Conservation (phyloP, 2,113 vertebrate species). For the Xenopus laevis region DNA sequence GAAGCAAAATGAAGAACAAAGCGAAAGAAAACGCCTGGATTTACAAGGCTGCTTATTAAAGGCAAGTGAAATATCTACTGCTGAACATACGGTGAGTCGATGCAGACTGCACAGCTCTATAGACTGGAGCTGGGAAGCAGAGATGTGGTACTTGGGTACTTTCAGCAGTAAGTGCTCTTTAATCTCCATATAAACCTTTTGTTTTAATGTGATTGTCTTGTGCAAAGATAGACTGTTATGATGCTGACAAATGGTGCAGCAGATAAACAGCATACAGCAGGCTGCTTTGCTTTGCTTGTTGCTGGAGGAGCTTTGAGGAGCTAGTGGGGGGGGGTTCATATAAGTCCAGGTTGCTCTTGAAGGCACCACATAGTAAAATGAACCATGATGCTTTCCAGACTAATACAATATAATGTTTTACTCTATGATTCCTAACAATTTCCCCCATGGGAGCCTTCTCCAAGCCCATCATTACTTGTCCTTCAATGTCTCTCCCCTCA, state of each 20-base stretch:
- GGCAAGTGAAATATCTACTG: not conserved
- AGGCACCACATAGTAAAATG: too few relatives aligned
- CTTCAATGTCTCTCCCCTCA: constrained; percentile 6
- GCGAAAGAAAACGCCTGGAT: too few relatives aligned
- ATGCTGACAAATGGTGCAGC: constrained; percentile 19
- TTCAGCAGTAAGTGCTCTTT: not conserved
- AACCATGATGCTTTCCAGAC: not conserved
- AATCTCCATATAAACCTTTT: not conserved
- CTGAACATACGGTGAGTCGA: not conserved
- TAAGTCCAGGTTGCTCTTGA: too few relatives aligned
- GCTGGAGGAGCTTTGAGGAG: constrained; percentile 2
- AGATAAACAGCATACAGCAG: constrained; percentile 1
- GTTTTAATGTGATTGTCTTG: constrained; percentile 24
- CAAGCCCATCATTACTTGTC: too few relatives aligned
- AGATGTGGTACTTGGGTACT: not conserved
- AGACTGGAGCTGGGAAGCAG: not conserved
- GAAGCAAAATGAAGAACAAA: not conserved
- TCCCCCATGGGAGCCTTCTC: too few relatives aligned
- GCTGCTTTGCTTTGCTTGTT: not conserved
- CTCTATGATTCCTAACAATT: too few relatives aligned
- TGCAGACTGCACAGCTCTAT: too few relatives aligned
- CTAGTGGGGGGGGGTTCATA: too few relatives aligned
- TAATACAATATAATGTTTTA: too few relatives aligned
- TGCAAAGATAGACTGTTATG: constrained; percentile 20
- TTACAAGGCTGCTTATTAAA: not conserved